Percentiles rank a stretch among this genome's conserved stretches.
phyloP scores from a whole-genome alignment of 1,140 invertebrate genomes.

The Zaprionus camerounensis region DNA sequence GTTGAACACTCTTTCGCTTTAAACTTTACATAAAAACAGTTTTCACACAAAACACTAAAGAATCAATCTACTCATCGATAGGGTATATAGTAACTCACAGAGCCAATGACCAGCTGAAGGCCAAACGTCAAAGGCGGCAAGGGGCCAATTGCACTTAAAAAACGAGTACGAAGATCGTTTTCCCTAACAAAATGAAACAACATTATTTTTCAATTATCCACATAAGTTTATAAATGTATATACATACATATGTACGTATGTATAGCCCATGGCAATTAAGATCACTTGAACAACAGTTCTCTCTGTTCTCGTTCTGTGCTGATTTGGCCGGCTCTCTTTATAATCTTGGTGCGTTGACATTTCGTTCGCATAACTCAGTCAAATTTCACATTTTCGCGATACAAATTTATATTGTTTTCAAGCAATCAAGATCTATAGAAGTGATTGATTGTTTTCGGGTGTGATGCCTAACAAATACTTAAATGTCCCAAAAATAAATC shows the following conservation, averaged over 20 bases:
- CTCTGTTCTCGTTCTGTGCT: not conserved
- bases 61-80: not conserved
- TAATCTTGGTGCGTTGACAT: not conserved
- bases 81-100: not conserved
- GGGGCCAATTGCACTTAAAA: not conserved
- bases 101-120: slow-evolving; percentile 25
- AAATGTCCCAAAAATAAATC: not conserved
- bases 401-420: not conserved
- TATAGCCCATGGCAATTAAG: too few relatives aligned
- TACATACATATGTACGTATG: too few relatives aligned
- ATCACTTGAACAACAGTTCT: not conserved
- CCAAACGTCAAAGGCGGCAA: not conserved
- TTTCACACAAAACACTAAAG: too few relatives aligned
- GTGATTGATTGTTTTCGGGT: slow-evolving; percentile 4
- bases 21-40: too few relatives aligned
- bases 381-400: not conserved
- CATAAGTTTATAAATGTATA: too few relatives aligned
- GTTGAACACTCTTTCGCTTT: too few relatives aligned
- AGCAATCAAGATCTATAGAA: slow-evolving; percentile 59
- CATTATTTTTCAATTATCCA: not conserved
- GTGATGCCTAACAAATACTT: not conserved
- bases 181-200: not conserved
- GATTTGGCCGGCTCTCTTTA: slow-evolving; percentile 3
- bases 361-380: not conserved
- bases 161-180: slow-evolving; percentile 12